Percentiles rank a stretch among this genome's conserved stretches.
These are phyloP conservation scores for Drosophila kuntzei DNA, from an alignment of 2,888 invertebrate species.

Conservation along the genomic window DNA sequence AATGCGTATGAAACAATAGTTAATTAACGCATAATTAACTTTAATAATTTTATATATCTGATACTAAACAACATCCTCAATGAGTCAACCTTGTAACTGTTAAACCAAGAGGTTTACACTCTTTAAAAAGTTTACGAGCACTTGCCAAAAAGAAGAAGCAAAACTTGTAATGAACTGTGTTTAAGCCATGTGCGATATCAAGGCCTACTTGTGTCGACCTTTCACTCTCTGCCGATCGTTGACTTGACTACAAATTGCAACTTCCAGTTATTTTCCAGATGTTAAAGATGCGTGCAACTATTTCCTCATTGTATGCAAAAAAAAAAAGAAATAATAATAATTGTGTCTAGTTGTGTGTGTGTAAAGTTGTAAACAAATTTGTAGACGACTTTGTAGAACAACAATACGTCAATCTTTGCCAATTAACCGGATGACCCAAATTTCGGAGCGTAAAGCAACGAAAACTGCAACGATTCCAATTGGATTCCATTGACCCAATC, in stretches of 20 bases:
- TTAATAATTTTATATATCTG: neutral
- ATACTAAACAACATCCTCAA: neutral
- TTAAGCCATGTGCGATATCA: slow-evolving; percentile 35
- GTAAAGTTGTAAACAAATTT: slow-evolving; percentile 64
- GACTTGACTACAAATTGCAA: slow-evolving; percentile 9
- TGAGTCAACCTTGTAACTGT: slow-evolving; percentile 52
- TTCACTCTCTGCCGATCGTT: slow-evolving; percentile 37
- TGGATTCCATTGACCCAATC: slow-evolving; percentile 82
- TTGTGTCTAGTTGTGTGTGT: slow-evolving; percentile 16
- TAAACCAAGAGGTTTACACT: slow-evolving; percentile 31
- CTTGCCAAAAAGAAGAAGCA: slow-evolving; percentile 22
- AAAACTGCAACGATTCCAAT: slow-evolving; percentile 68
- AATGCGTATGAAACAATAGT: neutral
- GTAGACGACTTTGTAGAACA: slow-evolving; percentile 69
- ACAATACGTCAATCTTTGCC: slow-evolving; percentile 81
- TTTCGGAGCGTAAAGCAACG: slow-evolving; percentile 45
- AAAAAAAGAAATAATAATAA: no score
- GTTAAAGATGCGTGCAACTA: slow-evolving; percentile 51
- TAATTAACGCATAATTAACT: slow-evolving; percentile 14
- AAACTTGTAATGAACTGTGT: slow-evolving; percentile 22
- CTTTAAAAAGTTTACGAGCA: slow-evolving; percentile 30
- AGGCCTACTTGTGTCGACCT: slow-evolving; percentile 37
- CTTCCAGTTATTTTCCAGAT: slow-evolving; percentile 51
- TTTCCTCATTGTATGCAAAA: slow-evolving; percentile 75
- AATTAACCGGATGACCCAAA: slow-evolving; percentile 79